Conservation (phyloP, 2,888 invertebrate genomes). For the Dorcus hopei region DNA sequence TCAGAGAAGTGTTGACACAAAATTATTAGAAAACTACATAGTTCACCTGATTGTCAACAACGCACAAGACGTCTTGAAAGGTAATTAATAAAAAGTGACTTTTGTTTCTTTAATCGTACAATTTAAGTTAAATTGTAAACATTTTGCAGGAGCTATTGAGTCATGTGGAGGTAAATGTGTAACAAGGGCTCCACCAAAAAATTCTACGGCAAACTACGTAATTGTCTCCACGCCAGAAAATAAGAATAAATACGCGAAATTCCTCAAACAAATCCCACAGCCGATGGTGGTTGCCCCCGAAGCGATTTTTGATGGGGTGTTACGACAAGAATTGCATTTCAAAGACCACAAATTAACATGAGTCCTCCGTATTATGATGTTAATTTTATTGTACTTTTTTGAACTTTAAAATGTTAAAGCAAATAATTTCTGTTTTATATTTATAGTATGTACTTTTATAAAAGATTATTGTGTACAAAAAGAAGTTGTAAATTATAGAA, state of each 20-base stretch:
- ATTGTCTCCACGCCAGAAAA: conserved; percentile 39
- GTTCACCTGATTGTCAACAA: conserved; percentile 36
- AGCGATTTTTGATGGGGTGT: conserved; percentile 45
- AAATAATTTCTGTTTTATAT: no score
- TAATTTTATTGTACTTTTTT: no score
- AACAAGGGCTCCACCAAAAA: conserved; percentile 29
- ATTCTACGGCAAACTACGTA: conserved; percentile 29
- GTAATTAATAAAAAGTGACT: conserved; percentile 23
- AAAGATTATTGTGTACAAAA: no score
- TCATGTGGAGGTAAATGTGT: conserved; percentile 45
- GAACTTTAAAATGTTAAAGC: no score
- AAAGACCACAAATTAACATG: conserved; percentile 10
- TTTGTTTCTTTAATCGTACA: no score
- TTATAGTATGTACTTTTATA: no score
- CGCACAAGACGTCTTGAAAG: conserved; percentile 42
- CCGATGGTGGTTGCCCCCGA: conserved; percentile 41
- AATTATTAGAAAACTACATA: conserved; percentile 35
- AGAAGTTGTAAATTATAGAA: no score
- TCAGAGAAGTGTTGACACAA: conserved; percentile 29
- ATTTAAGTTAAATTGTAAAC: background rate
- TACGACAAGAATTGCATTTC: conserved; percentile 37
- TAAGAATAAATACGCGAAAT: conserved; percentile 37
- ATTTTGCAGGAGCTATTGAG: conserved; percentile 41
- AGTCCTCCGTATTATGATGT: background rate
- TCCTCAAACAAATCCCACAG: conserved; percentile 34